phyloP scores from a whole-genome alignment of 2,888 invertebrate species.

The Marasmarcha lunaedactyla region DNA sequence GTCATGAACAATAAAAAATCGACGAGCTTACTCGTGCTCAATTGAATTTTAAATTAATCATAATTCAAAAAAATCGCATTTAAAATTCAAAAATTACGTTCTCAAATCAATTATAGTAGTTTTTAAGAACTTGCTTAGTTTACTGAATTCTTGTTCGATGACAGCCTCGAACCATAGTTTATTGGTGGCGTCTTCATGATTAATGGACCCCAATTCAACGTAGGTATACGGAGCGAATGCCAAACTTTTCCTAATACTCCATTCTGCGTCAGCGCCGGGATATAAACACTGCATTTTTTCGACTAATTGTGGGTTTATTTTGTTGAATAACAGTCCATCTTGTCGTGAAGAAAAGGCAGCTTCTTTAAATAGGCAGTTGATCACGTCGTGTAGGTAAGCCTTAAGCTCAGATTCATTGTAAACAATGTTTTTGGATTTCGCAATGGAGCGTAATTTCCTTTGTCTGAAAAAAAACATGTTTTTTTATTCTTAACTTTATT shows the following conservation, averaged over 20 bases:
- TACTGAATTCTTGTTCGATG: conserved; percentile 29
- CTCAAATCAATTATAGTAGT: background rate
- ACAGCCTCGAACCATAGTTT: conserved; percentile 32
- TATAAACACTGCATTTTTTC: conserved; percentile 31
- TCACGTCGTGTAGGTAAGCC: conserved; percentile 25
- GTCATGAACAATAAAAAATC: too few relatives aligned
- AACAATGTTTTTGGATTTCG: background rate
- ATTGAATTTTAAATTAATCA: too few relatives aligned
- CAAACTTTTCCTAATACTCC: conserved; percentile 43
- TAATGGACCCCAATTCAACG: conserved; percentile 22
- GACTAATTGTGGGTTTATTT: conserved; percentile 35
- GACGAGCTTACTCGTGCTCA: too few relatives aligned
- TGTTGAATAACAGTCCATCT: conserved; percentile 35
- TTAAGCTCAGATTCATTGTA: background rate
- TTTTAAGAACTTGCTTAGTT: conserved; percentile 31
- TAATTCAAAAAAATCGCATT: too few relatives aligned
- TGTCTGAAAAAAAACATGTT: background rate
- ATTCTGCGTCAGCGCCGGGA: conserved; percentile 34
- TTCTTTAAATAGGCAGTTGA: conserved; percentile 46
- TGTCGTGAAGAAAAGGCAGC: conserved; percentile 27
- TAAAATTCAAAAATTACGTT: too few relatives aligned
- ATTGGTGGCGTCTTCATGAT: conserved; percentile 28
- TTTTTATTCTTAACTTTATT: too few relatives aligned
- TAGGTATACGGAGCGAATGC: conserved; percentile 48
- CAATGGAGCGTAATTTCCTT: conserved; percentile 6